Evolutionary conservation across 2,888 invertebrate genomes (phyloP), one percentile per base, ranked within the genome.

Genomic region (Phortica magna): DNA sequence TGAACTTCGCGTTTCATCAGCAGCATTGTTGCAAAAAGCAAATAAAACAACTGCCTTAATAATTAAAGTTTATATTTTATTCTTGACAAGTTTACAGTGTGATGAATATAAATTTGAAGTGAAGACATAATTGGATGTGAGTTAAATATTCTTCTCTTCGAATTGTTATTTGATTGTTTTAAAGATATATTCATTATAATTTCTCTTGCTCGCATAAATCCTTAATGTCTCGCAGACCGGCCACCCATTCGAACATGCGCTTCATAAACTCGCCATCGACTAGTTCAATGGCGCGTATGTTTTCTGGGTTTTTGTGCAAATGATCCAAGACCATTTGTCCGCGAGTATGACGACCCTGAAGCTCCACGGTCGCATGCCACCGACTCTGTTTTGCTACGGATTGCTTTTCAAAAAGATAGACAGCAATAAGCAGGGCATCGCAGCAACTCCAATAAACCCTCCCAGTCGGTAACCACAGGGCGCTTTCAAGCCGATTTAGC

Each of bases 281-380:
- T 67, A 92, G 87, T 80, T 93, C 92, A 77, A 92, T 89, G n/a
- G 92, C 81, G 43, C 88, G 86, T 14, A 90, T 89, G 81, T 91
- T 92, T 55, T 88, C 84, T 0, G 87, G 86, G 80, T 84, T 80
- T 43, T 87, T 84, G 7, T 86, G 84, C 22, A 89, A 78, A 89
- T 93, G 93, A 89, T 95, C 94, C 19, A 95, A 90, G 0, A 95
- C 93, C 89, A 95, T 93, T 91, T 94, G 94, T 0, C 95, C 95
- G 73, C 95, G 92, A 0, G 95, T 94, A 80, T 93, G 92, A 3
- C 80, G 85, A 2, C 95, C 94, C 76, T 90, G 90, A 17, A 95
- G 89, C 84, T 95, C 95, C 4, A 95, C 93, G 1, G 94, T 93
- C 1, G 92, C 93, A 85, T 94, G 92, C 88, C 90, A 91, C 9